Conservation (phyloP, 2,888 invertebrate species). For the Melanotus villosus region DNA sequence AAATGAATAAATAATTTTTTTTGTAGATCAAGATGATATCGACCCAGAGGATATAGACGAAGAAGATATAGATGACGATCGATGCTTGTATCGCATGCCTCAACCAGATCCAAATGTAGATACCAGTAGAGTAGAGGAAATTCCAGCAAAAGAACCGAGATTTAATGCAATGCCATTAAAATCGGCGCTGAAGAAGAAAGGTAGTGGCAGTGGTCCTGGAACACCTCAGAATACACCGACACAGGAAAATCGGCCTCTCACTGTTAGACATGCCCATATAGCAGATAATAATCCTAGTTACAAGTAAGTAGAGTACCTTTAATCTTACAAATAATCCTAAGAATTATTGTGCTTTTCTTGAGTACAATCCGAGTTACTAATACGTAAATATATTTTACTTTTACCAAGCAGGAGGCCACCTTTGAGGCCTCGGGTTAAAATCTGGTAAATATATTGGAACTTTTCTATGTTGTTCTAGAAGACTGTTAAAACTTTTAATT, state of each 20-base stretch:
- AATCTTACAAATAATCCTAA: neutral
- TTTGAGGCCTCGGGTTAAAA: constrained; percentile 91
- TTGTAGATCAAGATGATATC: constrained; percentile 62
- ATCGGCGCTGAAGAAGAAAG: constrained; percentile 91
- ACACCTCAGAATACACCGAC: constrained; percentile 79
- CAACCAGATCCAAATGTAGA: constrained; percentile 81
- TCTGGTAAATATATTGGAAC: constrained; percentile 82
- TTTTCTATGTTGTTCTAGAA: too few relatives aligned
- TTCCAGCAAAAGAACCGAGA: constrained; percentile 93
- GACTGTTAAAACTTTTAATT: too few relatives aligned
- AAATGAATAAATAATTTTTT: neutral
- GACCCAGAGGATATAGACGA: constrained; percentile 72
- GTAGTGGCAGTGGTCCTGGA: constrained; percentile 75
- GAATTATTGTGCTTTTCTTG: constrained; percentile 69
- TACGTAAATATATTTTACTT: constrained; percentile 16
- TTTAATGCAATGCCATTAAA: constrained; percentile 93
- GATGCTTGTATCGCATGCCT: constrained; percentile 72
- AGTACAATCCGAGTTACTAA: constrained; percentile 59
- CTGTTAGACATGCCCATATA: constrained; percentile 78
- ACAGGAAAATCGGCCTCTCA: constrained; percentile 78
- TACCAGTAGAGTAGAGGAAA: constrained; percentile 90
- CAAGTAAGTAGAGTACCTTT: constrained; percentile 75
- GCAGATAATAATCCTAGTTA: constrained; percentile 82
- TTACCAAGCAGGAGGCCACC: constrained; percentile 80
- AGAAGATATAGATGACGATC: constrained; percentile 77